A percentile compares a stretch with the other conserved stretches of the same genome.
These are phyloP conservation scores for Achlya flavicornis DNA, from an alignment of 2,888 invertebrate genomes.

Conservation along the genomic window DNA sequence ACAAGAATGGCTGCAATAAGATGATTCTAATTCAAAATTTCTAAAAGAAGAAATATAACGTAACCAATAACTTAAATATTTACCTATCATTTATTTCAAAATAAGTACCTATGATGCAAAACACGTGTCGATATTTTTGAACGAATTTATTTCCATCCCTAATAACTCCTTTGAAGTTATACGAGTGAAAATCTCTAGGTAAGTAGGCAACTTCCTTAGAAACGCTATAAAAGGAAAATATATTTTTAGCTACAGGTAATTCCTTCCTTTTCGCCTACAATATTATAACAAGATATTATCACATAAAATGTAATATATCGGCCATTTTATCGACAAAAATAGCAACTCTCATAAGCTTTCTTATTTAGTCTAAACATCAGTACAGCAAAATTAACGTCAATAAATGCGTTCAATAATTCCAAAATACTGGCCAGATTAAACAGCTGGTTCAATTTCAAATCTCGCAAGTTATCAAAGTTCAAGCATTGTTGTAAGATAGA, in stretches of 20 bases:
- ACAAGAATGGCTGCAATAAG: too few relatives aligned
- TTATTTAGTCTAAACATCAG: too few relatives aligned
- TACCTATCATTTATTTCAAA: too few relatives aligned
- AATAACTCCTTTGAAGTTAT: constrained; percentile 1
- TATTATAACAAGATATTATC: not conserved
- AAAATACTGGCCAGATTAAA: constrained; percentile 16
- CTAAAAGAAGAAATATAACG: too few relatives aligned
- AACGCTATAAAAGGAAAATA: not conserved
- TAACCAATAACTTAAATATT: too few relatives aligned
- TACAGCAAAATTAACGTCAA: not conserved
- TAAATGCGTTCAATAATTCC: not conserved
- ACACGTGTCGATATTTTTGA: not conserved
- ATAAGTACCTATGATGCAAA: too few relatives aligned
- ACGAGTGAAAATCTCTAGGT: not conserved
- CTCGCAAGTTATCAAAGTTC: constrained; percentile 21
- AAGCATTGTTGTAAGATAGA: constrained; percentile 37
- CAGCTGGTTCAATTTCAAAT: constrained; percentile 17
- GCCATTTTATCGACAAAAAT: not conserved
- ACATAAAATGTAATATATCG: not conserved
- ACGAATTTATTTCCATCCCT: not conserved
- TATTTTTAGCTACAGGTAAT: not conserved
- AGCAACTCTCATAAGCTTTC: not conserved
- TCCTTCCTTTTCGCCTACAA: not conserved
- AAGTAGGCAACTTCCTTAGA: not conserved
- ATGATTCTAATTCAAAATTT: too few relatives aligned